Conservation (phyloP, 2,797 vertebrate species). For the Rhyacichthys aspro region DNA sequence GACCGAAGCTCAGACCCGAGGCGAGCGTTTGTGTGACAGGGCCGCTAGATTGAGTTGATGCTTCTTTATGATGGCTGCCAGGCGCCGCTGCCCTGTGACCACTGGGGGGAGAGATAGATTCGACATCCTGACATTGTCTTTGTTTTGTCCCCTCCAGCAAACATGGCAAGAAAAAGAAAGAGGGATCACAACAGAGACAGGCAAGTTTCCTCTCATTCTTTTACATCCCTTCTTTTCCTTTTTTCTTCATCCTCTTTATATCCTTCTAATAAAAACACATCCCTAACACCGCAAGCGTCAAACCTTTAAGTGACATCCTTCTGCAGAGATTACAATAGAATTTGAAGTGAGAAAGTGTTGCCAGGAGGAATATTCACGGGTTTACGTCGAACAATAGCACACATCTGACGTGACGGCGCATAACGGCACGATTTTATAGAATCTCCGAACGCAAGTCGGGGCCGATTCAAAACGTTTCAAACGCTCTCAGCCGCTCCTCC, state of each 20-base stretch:
- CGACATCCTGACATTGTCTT: constrained; percentile 78
- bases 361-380: constrained; percentile 45
- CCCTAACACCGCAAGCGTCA: constrained; percentile 8
- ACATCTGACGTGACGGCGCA: constrained; percentile 53
- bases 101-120: constrained; percentile 74
- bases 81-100: constrained; percentile 68
- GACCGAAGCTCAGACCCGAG: constrained; percentile 13
- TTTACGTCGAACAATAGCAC: constrained; percentile 39
- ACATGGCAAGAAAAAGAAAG: constrained; percentile 88
- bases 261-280: constrained; percentile 8
- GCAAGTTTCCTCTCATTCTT: constrained; percentile 71
- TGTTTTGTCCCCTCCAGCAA: constrained; percentile 82
- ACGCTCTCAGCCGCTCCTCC: constrained; percentile 39
- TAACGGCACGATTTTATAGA: constrained; percentile 52
- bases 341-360: constrained; percentile 37
- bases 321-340: constrained; percentile 38
- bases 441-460: constrained; percentile 42
- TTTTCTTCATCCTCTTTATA: constrained; percentile 4
- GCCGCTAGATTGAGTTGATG: constrained; percentile 49
- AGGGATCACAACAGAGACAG: constrained; percentile 86
- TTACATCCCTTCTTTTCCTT: not conserved
- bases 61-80: constrained; percentile 52
- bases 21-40: constrained; percentile 27
- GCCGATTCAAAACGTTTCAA: constrained; percentile 33
- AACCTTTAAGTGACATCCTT: constrained; percentile 23